phyloP scores from a whole-genome alignment of 2,797 vertebrate species.

The Eurystomus glaucurus region DNA sequence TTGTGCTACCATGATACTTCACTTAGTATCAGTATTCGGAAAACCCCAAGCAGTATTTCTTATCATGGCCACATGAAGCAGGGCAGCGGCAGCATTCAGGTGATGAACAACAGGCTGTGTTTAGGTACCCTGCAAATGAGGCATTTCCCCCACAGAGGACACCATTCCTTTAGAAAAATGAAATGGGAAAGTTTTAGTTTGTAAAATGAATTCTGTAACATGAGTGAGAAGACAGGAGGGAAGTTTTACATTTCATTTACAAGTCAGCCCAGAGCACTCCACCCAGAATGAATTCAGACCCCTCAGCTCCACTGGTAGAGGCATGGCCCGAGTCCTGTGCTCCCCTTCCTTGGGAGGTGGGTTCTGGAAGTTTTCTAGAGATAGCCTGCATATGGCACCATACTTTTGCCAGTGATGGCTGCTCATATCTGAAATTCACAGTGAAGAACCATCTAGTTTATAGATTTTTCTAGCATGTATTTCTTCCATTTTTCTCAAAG shows the following conservation, averaged over 20 bases:
- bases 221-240: not conserved
- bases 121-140: not conserved
- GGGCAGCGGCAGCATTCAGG: not conserved
- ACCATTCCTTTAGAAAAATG: not conserved
- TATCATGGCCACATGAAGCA: not conserved
- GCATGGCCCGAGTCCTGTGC: accelerated
- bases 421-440: not conserved
- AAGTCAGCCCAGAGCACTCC: not conserved
- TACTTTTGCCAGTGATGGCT: not conserved
- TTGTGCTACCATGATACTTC: not conserved
- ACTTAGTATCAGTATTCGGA: not conserved
- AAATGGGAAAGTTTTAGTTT: not conserved
- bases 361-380: not conserved
- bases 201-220: not conserved
- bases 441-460: not conserved
- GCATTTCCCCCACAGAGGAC: not conserved
- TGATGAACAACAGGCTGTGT: not conserved
- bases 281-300: not conserved
- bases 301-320: not conserved
- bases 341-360: not conserved
- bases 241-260: not conserved
- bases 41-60: not conserved
- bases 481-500: not conserved
- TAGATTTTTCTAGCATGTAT: not conserved
- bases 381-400: not conserved